Percentiles rank a stretch among this genome's conserved stretches.
Conservation (phyloP, 2,113 vertebrate species). For the Hypomesus transpacificus region DNA sequence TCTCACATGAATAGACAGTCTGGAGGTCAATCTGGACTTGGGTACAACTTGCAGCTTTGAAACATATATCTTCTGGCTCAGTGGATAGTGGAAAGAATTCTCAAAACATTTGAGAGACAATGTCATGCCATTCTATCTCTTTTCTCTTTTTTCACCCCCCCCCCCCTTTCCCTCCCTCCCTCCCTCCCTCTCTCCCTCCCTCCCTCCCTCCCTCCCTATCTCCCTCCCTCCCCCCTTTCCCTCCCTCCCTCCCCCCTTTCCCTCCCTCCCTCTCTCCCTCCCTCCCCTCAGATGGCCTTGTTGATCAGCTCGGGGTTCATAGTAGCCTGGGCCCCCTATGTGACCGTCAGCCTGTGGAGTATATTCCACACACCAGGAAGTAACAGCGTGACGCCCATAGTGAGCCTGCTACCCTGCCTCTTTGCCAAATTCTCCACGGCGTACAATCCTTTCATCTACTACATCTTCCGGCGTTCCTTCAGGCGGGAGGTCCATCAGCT, state of each 20-base stretch:
- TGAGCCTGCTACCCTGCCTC: slow-evolving; percentile 74
- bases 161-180: not conserved
- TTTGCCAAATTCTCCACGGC: slow-evolving; percentile 77
- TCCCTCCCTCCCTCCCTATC: not conserved
- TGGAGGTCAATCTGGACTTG: too few species aligned
- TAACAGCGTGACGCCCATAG: slow-evolving; percentile 53
- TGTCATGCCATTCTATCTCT: not conserved
- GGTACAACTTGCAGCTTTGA: too few species aligned
- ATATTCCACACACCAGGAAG: slow-evolving; percentile 62
- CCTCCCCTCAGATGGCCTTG: slow-evolving; percentile 71
- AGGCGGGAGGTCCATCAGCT: slow-evolving; percentile 48
- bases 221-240: not conserved
- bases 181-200: not conserved
- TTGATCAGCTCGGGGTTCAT: slow-evolving; percentile 75
- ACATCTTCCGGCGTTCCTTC: slow-evolving; percentile 71
- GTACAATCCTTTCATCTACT: slow-evolving; percentile 79
- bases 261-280: not conserved
- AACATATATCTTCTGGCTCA: too few species aligned
- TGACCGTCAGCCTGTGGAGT: slow-evolving; percentile 76
- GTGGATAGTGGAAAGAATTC: too few species aligned
- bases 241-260: not conserved
- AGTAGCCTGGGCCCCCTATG: slow-evolving; percentile 74
- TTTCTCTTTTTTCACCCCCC: not conserved
- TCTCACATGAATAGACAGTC: too few species aligned
- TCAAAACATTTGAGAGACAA: too few species aligned